Evolutionary conservation across 2,797 vertebrate species (phyloP).

Genomic region (Emydoidea blandingii): DNA sequence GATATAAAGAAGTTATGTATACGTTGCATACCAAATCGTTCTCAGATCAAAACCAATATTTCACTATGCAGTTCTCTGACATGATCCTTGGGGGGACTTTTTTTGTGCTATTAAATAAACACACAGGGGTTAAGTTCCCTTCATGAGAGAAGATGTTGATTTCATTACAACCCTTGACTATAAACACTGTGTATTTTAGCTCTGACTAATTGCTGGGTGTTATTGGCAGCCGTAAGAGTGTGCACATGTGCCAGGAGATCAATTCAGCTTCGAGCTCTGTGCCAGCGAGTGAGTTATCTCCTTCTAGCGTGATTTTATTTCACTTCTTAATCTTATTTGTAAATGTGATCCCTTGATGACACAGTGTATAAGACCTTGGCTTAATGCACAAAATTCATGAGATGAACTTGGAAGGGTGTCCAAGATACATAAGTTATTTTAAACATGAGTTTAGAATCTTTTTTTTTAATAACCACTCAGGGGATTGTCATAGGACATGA

Average conservation of each 20-base stretch:
- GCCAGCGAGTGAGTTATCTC: slow-evolving; percentile 76
- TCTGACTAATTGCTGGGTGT: slow-evolving; percentile 74
- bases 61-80: not conserved
- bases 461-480: not conserved
- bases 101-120: not conserved
- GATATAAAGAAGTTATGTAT: not conserved
- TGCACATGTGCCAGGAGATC: slow-evolving; percentile 65
- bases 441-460: slow-evolving; percentile 26
- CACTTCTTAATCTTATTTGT: slow-evolving; percentile 76
- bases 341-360: slow-evolving; percentile 62
- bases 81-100: not conserved
- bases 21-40: not conserved
- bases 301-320: slow-evolving; percentile 73
- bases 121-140: slow-evolving; percentile 53
- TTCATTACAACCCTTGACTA: slow-evolving; percentile 59
- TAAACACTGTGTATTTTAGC: slow-evolving; percentile 52
- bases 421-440: slow-evolving; percentile 33
- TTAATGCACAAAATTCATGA: not conserved
- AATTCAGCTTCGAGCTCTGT: slow-evolving; percentile 56
- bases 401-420: slow-evolving; percentile 53
- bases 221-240: slow-evolving; percentile 64
- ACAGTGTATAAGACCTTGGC: slow-evolving; percentile 64
- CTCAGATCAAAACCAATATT: not conserved
- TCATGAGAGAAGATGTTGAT: slow-evolving; percentile 59
- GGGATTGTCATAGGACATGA: not conserved